Percentiles rank a stretch among this genome's conserved stretches.
These are phyloP conservation scores for Trichogramma evanescens DNA, from an alignment of 2,888 invertebrate species.

Conservation along the genomic window DNA sequence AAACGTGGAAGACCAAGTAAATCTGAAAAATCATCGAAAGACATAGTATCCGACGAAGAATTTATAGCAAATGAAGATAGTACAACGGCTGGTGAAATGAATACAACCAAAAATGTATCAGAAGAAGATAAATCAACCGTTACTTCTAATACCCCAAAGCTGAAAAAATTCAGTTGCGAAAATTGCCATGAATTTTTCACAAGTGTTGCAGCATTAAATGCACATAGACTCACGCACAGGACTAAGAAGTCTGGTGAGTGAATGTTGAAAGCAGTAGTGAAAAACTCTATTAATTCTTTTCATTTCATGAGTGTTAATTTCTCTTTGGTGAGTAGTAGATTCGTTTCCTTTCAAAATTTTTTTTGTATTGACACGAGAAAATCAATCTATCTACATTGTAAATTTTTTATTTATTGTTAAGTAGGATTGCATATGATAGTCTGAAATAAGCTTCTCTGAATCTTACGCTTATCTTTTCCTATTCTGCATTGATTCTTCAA, in stretches of 20 bases:
- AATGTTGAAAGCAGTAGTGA: not conserved
- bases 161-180: conserved; percentile 33
- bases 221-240: conserved; percentile 39
- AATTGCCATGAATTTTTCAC: conserved; percentile 40
- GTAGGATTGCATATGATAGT: too few species aligned
- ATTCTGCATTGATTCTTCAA: too few species aligned
- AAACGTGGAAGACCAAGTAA: conserved; percentile 9
- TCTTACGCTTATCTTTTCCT: too few species aligned
- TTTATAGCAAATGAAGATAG: not conserved
- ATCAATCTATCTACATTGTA: too few species aligned
- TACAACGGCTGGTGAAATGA: not conserved
- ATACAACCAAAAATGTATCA: not conserved
- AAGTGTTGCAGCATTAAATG: conserved; percentile 31
- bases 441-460: too few species aligned
- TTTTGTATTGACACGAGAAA: too few species aligned
- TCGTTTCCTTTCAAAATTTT: too few species aligned
- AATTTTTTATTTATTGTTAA: too few species aligned
- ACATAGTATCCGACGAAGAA: conserved; percentile 1
- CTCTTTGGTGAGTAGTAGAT: too few species aligned
- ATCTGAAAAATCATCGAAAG: conserved; percentile 2
- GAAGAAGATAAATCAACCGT: not conserved
- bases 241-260: conserved; percentile 39
- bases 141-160: conserved; percentile 15
- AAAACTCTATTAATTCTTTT: too few species aligned
- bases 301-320: too few species aligned